Base-by-base conservation (phyloP, 2,797 vertebrate species). In the Trachops cirrhosus region DNA sequence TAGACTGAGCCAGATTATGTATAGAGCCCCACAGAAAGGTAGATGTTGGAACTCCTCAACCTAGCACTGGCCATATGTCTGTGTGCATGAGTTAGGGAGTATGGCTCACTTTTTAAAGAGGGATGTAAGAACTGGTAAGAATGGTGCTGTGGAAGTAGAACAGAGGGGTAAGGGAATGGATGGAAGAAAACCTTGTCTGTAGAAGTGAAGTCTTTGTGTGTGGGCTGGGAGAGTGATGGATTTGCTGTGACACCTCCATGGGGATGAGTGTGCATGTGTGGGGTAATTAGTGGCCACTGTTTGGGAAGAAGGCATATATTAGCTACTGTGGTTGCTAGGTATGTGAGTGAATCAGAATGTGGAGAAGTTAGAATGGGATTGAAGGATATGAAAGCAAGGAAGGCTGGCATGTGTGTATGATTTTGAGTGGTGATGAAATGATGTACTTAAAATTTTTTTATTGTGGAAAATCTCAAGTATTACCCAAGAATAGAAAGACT, bases 1-100 rank as follows among this genome's bases (percentile, higher is more conserved):
- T 93, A 97, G 50, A 84, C 14, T 88, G 82, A 97, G 73, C 46
- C 50, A 97, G 39, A 52, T 97, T 94, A 95, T 86, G 26, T 71
- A 96, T 91, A 96, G 46, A 97, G 95, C 44, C 90, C 78, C 93
- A 48, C 34, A 86, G 74, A 85, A 97, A 94, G 54, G 44, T 86
- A 48, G 96, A 48, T 0, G 93, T 95, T 96, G 83, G 21, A 77
- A 85, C 80, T 77, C 52, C 83, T 92, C 62, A 80, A 74, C 21
- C 6, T 37, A 78, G 83, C 34, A 2, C 86, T 44, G 37, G 70
- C 75, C 92, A 9, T 67, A 18, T 39, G 59, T 73, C 59, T 93
- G 71, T 88, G 54, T 74, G 77, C 44, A 21, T 39, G 39, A 89
- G 71, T 73, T 59, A 87, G 74, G 41, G 48, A 86, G 68, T 46